Evolutionary conservation across 1,140 invertebrate genomes (phyloP).

Genomic region (Scaptomyza montana): DNA sequence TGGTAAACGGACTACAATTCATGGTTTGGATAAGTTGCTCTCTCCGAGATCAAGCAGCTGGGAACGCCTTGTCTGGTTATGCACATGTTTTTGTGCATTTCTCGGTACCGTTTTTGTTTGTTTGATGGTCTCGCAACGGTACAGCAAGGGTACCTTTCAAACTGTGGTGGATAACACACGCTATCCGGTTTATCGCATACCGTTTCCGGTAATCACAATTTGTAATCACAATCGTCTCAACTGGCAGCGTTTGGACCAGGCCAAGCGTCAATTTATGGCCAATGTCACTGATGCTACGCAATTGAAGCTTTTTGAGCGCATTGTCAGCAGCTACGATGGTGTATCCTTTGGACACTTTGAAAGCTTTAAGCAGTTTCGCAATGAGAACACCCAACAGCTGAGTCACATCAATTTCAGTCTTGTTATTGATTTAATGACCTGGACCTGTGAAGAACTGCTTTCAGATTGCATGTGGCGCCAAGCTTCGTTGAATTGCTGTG

Average conservation of each 20-base stretch:
- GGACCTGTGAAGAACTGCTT: slow-evolving; percentile 74
- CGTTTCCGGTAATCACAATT: slow-evolving; percentile 79
- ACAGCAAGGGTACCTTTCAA: slow-evolving; percentile 64
- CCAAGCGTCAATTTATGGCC: slow-evolving; percentile 59
- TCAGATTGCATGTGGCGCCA: slow-evolving; percentile 71
- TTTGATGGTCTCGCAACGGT: slow-evolving; percentile 68
- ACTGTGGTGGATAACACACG: slow-evolving; percentile 80
- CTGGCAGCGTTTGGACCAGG: slow-evolving; percentile 64
- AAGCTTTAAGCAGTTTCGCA: slow-evolving; percentile 54
- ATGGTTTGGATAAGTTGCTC: slow-evolving; percentile 68
- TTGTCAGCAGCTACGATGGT: slow-evolving; percentile 61
- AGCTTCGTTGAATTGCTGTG: slow-evolving; percentile 65
- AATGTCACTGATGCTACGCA: slow-evolving; percentile 47
- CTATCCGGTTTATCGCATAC: slow-evolving; percentile 71
- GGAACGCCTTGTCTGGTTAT: slow-evolving; percentile 72
- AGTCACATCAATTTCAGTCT: slow-evolving; percentile 68
- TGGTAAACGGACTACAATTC: slow-evolving; percentile 71
- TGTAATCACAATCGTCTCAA: slow-evolving; percentile 80
- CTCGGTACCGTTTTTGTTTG: slow-evolving; percentile 74
- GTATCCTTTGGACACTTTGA: slow-evolving; percentile 68
- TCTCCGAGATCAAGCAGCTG: slow-evolving; percentile 55
- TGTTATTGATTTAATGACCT: slow-evolving; percentile 73
- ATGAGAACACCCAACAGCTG: slow-evolving; percentile 53
- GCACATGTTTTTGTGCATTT: slow-evolving; percentile 66
- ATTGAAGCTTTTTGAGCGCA: slow-evolving; percentile 57